A percentile compares a stretch with the other conserved stretches of the same genome.
Evolutionary conservation across 2,113 vertebrate species (phyloP).

Genomic region (Phalacrocorax pelagicus): DNA sequence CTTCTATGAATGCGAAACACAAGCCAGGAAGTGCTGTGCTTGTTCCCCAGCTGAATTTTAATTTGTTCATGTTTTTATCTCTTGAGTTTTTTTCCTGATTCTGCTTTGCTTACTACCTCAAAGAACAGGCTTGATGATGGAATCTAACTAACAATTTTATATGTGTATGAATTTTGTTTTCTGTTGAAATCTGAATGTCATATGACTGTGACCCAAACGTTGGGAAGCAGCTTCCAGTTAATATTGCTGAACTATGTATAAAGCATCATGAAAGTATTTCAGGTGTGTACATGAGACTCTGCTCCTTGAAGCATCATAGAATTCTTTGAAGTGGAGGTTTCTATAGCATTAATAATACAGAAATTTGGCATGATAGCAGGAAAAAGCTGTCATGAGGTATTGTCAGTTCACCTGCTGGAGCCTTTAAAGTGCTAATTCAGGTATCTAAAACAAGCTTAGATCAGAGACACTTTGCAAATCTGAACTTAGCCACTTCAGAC

Average conservation of each 20-base stretch:
- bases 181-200: background rate
- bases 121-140: background rate
- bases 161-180: background rate
- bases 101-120: background rate
- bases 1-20: background rate
- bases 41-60: background rate
- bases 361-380: background rate
- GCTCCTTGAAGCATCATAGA: background rate
- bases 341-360: constrained; percentile 20
- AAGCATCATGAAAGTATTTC: constrained; percentile 9
- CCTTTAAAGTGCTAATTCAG: constrained; percentile 39
- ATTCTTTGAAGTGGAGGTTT: constrained; percentile 45
- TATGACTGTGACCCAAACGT: background rate
- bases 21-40: background rate
- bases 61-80: background rate
- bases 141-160: background rate
- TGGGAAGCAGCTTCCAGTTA: background rate
- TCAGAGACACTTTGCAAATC: background rate
- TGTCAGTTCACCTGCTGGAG: background rate
- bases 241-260: background rate
- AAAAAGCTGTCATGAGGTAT: background rate
- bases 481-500: background rate
- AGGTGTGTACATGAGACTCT: constrained; percentile 2
- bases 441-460: background rate
- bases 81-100: background rate